Base-by-base conservation (phyloP, 1,140 invertebrate species). In the Atta colombica region DNA sequence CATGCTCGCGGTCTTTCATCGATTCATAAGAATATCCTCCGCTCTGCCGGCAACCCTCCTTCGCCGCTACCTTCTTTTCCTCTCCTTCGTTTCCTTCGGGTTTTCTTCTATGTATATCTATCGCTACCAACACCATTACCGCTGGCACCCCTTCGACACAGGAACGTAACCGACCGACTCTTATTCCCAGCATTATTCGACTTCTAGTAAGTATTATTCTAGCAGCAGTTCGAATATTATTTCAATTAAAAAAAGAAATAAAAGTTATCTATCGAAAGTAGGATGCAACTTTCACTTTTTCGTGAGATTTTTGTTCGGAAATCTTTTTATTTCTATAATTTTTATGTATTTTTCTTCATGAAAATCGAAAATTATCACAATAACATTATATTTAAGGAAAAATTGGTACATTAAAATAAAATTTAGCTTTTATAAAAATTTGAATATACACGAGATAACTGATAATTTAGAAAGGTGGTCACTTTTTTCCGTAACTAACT, bases 11-110 rank as follows among this genome's bases (percentile, higher is more conserved):
- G 92, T 93, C 94, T 94, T 94, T 94, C 94, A 95, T 95, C 94
- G 94, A 95, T 95, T 95, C 94, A 95, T 95, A 95, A 95, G 94
- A 95, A 95, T 94, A 95, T 95, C 93, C 93, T 94, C 92, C 89
- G 89, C 92, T 88, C 86, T 75, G 91, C 85, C 87, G 89, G 88
- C 92, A 85, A 75, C 89, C 88, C 91, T 65, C 77, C 60, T 45
- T 21, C 77, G 4, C 60, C 21, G 7, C 77, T 77, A 51, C 80
- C 55, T 88, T 85, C 86, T 68, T 81, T 65, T 78, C 31, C 68
- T 77, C 74, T 77, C 78, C 31, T 77, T 66, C 87, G 61, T 77
- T 60, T 77, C 61, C 71, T 86, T 82, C 74, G 35, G 69, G 49
- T 58, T 87, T 25, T 55, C 39, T 87, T 45, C 25, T 66, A 45